A percentile compares a stretch with the other conserved stretches of the same genome.
phyloP scores from a whole-genome alignment of 2,113 vertebrate species.

The Heterochromis multidens region DNA sequence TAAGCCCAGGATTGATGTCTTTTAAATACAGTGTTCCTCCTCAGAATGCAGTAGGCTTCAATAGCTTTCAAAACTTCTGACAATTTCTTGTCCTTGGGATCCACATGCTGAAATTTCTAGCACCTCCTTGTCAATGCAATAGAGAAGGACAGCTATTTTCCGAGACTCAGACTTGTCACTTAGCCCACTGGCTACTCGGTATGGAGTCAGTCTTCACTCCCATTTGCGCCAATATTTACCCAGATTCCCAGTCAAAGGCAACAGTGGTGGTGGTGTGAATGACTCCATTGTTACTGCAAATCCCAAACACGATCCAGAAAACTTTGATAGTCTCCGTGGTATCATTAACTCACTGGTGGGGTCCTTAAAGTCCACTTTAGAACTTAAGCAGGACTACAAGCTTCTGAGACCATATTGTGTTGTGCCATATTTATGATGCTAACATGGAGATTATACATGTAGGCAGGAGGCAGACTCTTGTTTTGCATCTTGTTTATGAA shows the following conservation, averaged over 20 bases:
- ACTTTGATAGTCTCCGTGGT: not conserved
- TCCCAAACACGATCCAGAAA: not conserved
- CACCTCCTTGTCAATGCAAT: not conserved
- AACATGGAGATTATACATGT: not conserved
- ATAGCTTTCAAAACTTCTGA: not conserved
- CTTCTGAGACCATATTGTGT: not conserved
- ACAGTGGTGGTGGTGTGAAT: too few relatives aligned
- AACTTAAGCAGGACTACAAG: too few relatives aligned
- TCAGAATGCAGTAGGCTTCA: not conserved
- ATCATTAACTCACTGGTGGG: not conserved
- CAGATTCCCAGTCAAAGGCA: not conserved
- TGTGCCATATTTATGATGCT: not conserved
- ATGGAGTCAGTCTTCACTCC: too few relatives aligned
- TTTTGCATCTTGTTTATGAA: not conserved
- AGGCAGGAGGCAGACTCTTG: not conserved
- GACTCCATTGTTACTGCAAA: not conserved
- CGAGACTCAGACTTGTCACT: not conserved
- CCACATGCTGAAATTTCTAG: too few relatives aligned
- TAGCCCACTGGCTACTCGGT: not conserved
- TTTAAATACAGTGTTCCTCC: not conserved
- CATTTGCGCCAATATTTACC: not conserved
- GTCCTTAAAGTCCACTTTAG: too few relatives aligned
- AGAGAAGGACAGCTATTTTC: not conserved
- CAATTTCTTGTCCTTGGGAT: not conserved
- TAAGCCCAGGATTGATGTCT: not conserved